phyloP scores from a whole-genome alignment of 2,888 invertebrate genomes.

The Crossocerus cetratus region DNA sequence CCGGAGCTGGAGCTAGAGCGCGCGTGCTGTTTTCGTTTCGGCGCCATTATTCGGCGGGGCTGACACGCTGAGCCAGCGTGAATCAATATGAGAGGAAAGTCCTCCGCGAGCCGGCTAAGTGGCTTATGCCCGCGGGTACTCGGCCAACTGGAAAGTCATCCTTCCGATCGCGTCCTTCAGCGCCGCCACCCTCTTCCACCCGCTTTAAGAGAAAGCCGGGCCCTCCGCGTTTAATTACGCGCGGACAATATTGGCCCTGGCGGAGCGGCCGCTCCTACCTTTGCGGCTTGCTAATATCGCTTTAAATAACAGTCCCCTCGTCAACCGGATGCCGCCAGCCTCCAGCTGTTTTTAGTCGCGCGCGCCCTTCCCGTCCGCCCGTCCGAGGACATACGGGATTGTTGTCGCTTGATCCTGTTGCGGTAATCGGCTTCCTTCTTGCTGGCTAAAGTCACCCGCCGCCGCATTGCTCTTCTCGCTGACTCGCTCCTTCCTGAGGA shows the following conservation, averaged over 20 bases:
- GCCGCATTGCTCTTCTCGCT: too few relatives aligned
- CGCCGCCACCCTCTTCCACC: neutral
- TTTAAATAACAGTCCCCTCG: slow-evolving; percentile 30
- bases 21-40: slow-evolving; percentile 31
- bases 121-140: too few relatives aligned
- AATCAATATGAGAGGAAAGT: slow-evolving; percentile 47
- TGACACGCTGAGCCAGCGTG: slow-evolving; percentile 34
- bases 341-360: too few relatives aligned
- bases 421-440: neutral
- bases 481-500: too few relatives aligned
- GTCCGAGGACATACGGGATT: too few relatives aligned
- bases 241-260: slow-evolving; percentile 60
- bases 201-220: slow-evolving; percentile 40
- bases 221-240: slow-evolving; percentile 58
- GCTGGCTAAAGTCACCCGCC: neutral
- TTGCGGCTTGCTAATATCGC: slow-evolving; percentile 33
- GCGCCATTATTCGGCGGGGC: slow-evolving; percentile 34
- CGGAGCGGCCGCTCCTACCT: slow-evolving; percentile 26
- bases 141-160: slow-evolving; percentile 24
- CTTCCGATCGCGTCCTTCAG: slow-evolving; percentile 9
- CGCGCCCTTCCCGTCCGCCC: too few relatives aligned
- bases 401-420: neutral
- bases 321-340: too few relatives aligned
- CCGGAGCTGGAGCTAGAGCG: neutral
- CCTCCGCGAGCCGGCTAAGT: too few relatives aligned